phyloP scores from a whole-genome alignment of 2,888 invertebrate species.

The Tetropium fuscum region DNA sequence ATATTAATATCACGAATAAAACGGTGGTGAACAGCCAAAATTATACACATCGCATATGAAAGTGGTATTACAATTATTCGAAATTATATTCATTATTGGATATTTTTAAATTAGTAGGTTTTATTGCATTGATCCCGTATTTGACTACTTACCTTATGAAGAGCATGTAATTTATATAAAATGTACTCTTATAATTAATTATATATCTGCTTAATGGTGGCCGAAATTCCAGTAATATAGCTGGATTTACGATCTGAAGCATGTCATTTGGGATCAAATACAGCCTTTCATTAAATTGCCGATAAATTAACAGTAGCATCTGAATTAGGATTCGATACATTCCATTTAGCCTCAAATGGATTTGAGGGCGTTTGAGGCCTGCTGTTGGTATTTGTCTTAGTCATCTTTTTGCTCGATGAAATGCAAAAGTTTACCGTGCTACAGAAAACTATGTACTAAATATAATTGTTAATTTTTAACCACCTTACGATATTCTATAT shows the following conservation, averaged over 20 bases:
- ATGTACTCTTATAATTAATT: slow-evolving; percentile 27
- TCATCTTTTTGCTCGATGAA: too few species aligned
- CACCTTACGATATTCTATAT: too few species aligned
- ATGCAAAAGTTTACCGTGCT: too few species aligned
- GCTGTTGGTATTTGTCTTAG: too few species aligned
- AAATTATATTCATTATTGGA: slow-evolving; percentile 25
- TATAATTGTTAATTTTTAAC: too few species aligned
- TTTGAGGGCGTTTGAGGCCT: too few species aligned
- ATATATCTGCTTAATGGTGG: slow-evolving; percentile 32
- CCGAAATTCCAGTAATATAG: slow-evolving; percentile 27
- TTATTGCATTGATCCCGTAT: slow-evolving; percentile 38
- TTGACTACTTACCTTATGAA: slow-evolving; percentile 36
- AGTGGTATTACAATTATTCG: slow-evolving; percentile 17
- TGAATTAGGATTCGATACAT: too few species aligned
- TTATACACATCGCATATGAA: slow-evolving; percentile 15
- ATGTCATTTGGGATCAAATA: slow-evolving; percentile 9
- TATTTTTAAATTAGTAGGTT: slow-evolving; percentile 21
- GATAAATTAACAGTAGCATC: slow-evolving; percentile 8
- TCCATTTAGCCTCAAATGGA: too few species aligned
- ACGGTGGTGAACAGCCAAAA: slow-evolving; percentile 10
- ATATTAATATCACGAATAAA: slow-evolving; percentile 21
- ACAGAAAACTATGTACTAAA: too few species aligned
- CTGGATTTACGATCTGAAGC: slow-evolving; percentile 17
- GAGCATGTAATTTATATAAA: slow-evolving; percentile 36
- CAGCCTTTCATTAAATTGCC: slow-evolving; percentile 17